A percentile compares a stretch with the other conserved stretches of the same genome.
Conservation (phyloP, 2,113 vertebrate genomes). For the Stigmatopora nigra region DNA sequence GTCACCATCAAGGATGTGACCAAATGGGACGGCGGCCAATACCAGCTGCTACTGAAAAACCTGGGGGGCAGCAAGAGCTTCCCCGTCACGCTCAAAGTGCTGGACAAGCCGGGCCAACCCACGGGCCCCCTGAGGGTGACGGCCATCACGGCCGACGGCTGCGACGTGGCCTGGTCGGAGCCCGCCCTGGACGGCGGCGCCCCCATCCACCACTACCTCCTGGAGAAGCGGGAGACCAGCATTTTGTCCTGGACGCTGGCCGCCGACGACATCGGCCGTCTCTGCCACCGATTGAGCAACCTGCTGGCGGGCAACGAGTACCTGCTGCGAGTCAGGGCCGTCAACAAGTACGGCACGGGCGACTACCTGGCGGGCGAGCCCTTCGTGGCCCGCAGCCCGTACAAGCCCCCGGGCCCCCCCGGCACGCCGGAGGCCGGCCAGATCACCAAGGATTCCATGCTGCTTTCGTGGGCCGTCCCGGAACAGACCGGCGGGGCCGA, state of each 20-base stretch:
- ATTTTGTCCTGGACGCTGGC: slow-evolving; percentile 92
- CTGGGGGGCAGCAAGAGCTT: slow-evolving; percentile 87
- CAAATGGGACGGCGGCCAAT: slow-evolving; percentile 86
- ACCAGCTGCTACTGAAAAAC: slow-evolving; percentile 85
- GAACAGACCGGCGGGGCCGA: slow-evolving; percentile 84
- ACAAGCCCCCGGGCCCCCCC: slow-evolving; percentile 85
- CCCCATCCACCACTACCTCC: slow-evolving; percentile 82
- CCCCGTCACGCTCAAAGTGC: slow-evolving; percentile 92
- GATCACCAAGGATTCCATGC: slow-evolving; percentile 91
- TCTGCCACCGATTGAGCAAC: slow-evolving; percentile 83
- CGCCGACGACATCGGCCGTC: slow-evolving; percentile 76
- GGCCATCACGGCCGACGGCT: slow-evolving; percentile 86
- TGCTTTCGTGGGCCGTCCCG: slow-evolving; percentile 84
- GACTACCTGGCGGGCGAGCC: slow-evolving; percentile 87
- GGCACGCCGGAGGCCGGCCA: slow-evolving; percentile 84
- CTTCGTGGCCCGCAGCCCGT: slow-evolving; percentile 84
- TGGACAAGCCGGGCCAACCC: slow-evolving; percentile 90
- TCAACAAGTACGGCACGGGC: slow-evolving; percentile 91
- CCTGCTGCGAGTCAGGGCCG: slow-evolving; percentile 90
- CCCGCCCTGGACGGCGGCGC: slow-evolving; percentile 91
- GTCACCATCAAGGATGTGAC: slow-evolving; percentile 90
- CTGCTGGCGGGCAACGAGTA: slow-evolving; percentile 90
- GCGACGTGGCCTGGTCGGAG: slow-evolving; percentile 83
- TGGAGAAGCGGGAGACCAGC: slow-evolving; percentile 96
- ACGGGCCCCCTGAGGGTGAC: slow-evolving; percentile 82